These are phyloP conservation scores for Glomeris marginata DNA, from an alignment of 2,888 invertebrate species.

Conservation along the genomic window DNA sequence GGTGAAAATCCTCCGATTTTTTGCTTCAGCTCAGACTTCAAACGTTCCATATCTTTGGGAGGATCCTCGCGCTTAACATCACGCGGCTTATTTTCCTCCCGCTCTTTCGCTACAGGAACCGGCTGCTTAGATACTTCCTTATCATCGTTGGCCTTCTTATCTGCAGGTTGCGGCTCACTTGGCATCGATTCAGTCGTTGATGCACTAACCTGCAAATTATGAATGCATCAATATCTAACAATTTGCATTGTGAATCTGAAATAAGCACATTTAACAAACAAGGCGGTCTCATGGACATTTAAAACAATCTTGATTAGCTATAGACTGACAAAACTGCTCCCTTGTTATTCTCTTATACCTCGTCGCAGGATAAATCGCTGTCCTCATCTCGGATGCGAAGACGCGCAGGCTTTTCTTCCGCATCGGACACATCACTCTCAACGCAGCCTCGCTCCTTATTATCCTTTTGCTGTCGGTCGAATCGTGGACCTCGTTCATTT, in stretches of 20 bases:
- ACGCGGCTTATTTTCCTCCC: neutral
- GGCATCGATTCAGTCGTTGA: conserved; percentile 24
- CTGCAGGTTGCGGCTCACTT: conserved; percentile 15
- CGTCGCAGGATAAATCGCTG: conserved; percentile 24
- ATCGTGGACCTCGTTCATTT: conserved; percentile 19
- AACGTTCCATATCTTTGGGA: too few relatives aligned
- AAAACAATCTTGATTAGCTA: too few relatives aligned
- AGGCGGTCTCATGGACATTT: too few relatives aligned
- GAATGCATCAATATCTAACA: too few relatives aligned
- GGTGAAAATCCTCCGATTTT: conserved; percentile 58
- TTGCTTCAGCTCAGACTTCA: conserved; percentile 1
- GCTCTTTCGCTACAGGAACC: neutral
- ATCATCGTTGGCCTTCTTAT: conserved; percentile 5
- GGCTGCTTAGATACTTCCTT: neutral
- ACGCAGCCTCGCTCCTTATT: conserved; percentile 17
- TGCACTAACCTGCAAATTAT: conserved; percentile 19
- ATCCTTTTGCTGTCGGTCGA: conserved; percentile 17
- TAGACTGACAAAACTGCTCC: too few relatives aligned
- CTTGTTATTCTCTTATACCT: too few relatives aligned
- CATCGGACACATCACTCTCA: conserved; percentile 19
- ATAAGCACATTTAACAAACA: too few relatives aligned
- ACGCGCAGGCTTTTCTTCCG: conserved; percentile 17
- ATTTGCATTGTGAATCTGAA: too few relatives aligned
- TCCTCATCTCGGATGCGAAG: conserved; percentile 19
- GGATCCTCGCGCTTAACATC: neutral